Evolutionary conservation across 2,113 vertebrate genomes (phyloP).

Genomic region (Dinomys branickii): DNA sequence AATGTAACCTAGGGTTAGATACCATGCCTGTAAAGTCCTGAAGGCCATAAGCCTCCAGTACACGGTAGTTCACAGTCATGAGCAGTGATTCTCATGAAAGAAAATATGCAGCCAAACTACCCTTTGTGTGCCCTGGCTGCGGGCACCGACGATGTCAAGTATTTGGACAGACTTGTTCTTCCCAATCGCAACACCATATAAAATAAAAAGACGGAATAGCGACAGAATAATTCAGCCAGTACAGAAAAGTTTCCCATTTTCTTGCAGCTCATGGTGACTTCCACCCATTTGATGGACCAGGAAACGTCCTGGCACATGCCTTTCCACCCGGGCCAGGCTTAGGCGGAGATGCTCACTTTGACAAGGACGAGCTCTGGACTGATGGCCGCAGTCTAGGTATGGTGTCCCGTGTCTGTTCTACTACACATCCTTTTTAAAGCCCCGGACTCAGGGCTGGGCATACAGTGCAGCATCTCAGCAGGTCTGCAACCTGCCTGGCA

Average conservation of each 20-base stretch:
- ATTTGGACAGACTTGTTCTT: not conserved
- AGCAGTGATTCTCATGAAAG: not conserved
- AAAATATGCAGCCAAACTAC: not conserved
- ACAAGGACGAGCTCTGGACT: conserved; percentile 66
- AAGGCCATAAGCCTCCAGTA: not conserved
- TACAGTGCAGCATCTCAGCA: too few species aligned
- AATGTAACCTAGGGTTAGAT: not conserved
- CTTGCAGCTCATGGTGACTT: conserved; percentile 75
- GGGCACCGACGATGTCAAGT: too few species aligned
- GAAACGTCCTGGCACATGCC: conserved; percentile 62
- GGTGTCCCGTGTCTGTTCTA: fast-evolving
- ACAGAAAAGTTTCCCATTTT: not conserved
- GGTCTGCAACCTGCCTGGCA: too few species aligned
- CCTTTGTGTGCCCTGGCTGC: not conserved
- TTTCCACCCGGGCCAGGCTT: conserved; percentile 72
- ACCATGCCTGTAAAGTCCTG: not conserved
- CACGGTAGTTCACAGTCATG: not conserved
- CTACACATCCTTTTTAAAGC: not conserved
- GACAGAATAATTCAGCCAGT: not conserved
- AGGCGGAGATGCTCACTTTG: conserved; percentile 76
- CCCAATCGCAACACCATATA: fast-evolving
- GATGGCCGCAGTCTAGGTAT: conserved; percentile 1
- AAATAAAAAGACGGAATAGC: not conserved
- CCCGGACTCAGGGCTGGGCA: not conserved
- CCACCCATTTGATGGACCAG: conserved; percentile 70